A percentile compares a stretch with the other conserved stretches of the same genome.
Evolutionary conservation across 2,113 vertebrate species (phyloP).

Genomic region (Trachemys scripta): DNA sequence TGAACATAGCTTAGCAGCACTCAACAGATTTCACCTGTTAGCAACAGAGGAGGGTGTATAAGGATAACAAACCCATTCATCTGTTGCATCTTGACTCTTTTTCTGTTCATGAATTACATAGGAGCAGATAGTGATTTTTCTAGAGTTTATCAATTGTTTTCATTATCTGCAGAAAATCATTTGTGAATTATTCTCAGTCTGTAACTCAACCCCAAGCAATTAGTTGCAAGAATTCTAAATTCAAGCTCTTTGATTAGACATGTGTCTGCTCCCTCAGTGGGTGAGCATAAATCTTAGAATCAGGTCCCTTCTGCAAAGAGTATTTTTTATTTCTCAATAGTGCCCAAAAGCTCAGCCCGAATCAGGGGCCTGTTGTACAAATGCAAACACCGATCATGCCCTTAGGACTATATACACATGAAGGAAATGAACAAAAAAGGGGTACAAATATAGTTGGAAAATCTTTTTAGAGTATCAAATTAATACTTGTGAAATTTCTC

Average conservation of each 20-base stretch:
- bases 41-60: conserved; percentile 7
- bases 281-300: not conserved
- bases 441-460: not conserved
- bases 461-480: not conserved
- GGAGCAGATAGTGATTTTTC: conserved; percentile 22
- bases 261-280: not conserved
- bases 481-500: not conserved
- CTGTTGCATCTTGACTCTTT: not conserved
- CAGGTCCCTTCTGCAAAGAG: not conserved
- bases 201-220: not conserved
- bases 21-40: conserved; percentile 4
- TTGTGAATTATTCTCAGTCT: conserved; percentile 32
- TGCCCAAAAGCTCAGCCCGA: not conserved
- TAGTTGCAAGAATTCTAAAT: conserved; percentile 27
- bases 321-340: not conserved
- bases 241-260: conserved; percentile 25
- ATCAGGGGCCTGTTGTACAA: not conserved
- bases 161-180: not conserved
- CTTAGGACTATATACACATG: fast-evolving
- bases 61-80: conserved; percentile 19
- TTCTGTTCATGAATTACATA: conserved; percentile 15
- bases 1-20: not conserved
- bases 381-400: not conserved
- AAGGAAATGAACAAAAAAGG: not conserved
- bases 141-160: not conserved